phyloP scores from a whole-genome alignment of 2,888 invertebrate species.

The Phania funesta region DNA sequence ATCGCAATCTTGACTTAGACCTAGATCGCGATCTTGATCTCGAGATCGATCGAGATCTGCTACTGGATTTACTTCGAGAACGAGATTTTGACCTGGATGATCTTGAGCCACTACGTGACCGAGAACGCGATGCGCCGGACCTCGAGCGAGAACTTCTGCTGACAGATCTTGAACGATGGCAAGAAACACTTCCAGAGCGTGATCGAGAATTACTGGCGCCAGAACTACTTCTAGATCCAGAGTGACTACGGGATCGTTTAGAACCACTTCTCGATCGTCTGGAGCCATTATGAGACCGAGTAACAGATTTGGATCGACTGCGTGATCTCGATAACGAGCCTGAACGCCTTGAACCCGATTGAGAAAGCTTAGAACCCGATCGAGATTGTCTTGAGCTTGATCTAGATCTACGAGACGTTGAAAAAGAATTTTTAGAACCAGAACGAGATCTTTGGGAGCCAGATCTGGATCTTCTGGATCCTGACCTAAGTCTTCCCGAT shows the following conservation, averaged over 20 bases:
- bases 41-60: constrained; percentile 72
- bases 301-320: constrained; percentile 52
- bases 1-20: constrained; percentile 42
- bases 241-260: constrained; percentile 67
- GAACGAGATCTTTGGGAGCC: constrained; percentile 70
- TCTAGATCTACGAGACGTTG: constrained; percentile 69
- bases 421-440: constrained; percentile 68
- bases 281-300: constrained; percentile 66
- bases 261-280: constrained; percentile 70
- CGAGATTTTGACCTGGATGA: constrained; percentile 71
- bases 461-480: constrained; percentile 52
- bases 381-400: constrained; percentile 66
- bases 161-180: constrained; percentile 62
- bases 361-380: constrained; percentile 62
- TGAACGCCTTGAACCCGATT: constrained; percentile 48
- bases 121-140: constrained; percentile 68
- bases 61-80: constrained; percentile 57
- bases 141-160: constrained; percentile 36
- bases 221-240: constrained; percentile 62
- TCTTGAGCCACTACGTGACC: constrained; percentile 68
- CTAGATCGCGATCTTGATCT: constrained; percentile 61
- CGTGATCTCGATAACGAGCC: constrained; percentile 59
- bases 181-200: constrained; percentile 70
- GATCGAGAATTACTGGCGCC: constrained; percentile 66
- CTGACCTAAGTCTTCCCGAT: constrained; percentile 67